Base-by-base conservation (phyloP, 2,888 invertebrate species). In the Carterocephalus palaemon region DNA sequence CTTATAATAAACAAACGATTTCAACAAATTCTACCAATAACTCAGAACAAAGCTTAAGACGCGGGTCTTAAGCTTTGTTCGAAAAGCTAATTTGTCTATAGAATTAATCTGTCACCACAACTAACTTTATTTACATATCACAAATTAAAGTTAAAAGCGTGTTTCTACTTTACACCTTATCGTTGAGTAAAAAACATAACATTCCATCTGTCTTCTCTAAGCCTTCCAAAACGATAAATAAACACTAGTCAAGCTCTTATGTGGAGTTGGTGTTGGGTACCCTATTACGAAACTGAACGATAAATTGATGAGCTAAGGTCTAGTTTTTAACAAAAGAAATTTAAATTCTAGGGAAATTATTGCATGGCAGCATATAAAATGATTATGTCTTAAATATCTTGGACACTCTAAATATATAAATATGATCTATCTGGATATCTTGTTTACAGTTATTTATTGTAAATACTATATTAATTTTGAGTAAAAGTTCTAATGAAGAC, bases 201-300 rank as follows among this genome's bases (percentile, higher is more conserved):
- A 84, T 83, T 83, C 80, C 83, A 76, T 80, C 79, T 77, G 81
- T 81, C 81, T 83, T 75, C 75, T 74, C 70, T 75, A 77, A 81
- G 79, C 76, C 82, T 70, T 81, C 79, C 75, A 81, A 83, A 85
- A 82, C 80, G 82, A 83, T 83, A 83, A 85, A 83, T 83, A 85
- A 85, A 84, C 84, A 84, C 82, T 80, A 80, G 74, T 61, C 70
- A 64, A 64, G 64, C 66, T 73, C 79, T 76, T 64, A 67, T 73
- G 60, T 72, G 65, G 67, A 75, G 74, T 64, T 67, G 67, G 66
- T 61, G 66, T 53, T 52, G 46, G 47, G 61, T 53, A 46, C 46
- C 32, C 50, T 75, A 81, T 75, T 71, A 53, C 63, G 48, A 51
- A 57, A 62, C 40, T 62, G 51, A 42, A 65, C 75, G 74, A 62